Percentiles rank a stretch among this genome's conserved stretches.
phyloP scores from a whole-genome alignment of 2,797 vertebrate species.

The Sphaeramia orbicularis region DNA sequence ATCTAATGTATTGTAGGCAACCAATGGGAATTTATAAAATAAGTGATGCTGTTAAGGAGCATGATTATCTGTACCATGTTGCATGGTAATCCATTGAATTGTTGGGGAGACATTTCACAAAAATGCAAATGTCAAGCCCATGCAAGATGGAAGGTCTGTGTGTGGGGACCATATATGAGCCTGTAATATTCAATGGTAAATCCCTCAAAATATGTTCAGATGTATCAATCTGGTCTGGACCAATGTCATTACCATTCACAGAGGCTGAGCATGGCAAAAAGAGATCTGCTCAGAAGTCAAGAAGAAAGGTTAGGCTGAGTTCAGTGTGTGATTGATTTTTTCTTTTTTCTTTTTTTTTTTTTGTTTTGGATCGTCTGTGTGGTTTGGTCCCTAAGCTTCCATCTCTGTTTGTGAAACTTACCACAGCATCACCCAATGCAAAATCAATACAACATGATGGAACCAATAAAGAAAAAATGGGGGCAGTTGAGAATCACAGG shows the following conservation, averaged over 20 bases:
- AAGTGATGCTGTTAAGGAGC: too few relatives aligned
- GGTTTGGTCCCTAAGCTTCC: conserved; percentile 18
- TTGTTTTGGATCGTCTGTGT: conserved; percentile 17
- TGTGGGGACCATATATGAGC: too few relatives aligned
- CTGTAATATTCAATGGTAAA: background rate
- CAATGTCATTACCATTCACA: background rate
- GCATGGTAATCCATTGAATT: too few relatives aligned
- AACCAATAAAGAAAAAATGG: conserved; percentile 49
- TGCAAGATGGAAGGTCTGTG: too few relatives aligned
- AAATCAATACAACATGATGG: conserved; percentile 70
- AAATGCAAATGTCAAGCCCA: too few relatives aligned
- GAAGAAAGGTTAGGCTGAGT: conserved; percentile 14
- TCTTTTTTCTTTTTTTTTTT: too few relatives aligned
- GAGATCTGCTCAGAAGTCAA: conserved; percentile 1
- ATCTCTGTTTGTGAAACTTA: conserved; percentile 36
- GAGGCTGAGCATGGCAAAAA: background rate
- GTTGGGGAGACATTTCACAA: too few relatives aligned
- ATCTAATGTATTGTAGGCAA: too few relatives aligned
- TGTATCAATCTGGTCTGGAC: background rate
- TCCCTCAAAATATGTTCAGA: background rate
- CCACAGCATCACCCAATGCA: conserved; percentile 52
- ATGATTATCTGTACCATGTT: too few relatives aligned
- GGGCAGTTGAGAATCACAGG: conserved; percentile 38
- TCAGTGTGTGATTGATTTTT: conserved; percentile 16
- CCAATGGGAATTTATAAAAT: too few relatives aligned